A percentile compares a stretch with the other conserved stretches of the same genome.
Conservation (phyloP, 2,888 invertebrate species). For the Spilosoma lubricipeda region DNA sequence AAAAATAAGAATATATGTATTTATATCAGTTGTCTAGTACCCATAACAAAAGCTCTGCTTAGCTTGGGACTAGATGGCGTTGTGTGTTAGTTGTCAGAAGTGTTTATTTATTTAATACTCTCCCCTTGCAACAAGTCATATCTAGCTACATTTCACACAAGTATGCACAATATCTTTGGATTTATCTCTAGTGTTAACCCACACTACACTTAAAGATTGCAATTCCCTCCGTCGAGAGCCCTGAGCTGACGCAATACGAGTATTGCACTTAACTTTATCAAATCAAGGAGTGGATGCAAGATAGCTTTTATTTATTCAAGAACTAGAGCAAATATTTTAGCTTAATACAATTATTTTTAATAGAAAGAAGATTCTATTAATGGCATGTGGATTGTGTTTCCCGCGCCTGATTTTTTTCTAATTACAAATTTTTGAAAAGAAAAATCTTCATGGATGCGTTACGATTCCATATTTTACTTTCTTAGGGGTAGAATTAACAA, state of each 20-base stretch:
- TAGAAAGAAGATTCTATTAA: neutral
- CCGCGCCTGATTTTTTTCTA: too few species aligned
- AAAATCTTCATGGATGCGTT: too few species aligned
- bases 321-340: neutral
- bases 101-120: neutral
- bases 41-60: too few species aligned
- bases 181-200: neutral
- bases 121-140: neutral
- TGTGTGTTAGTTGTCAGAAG: too few species aligned
- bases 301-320: constrained; percentile 2
- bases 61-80: too few species aligned
- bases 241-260: constrained; percentile 1
- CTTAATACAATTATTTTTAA: neutral
- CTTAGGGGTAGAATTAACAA: too few species aligned
- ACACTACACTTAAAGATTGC: neutral
- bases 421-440: too few species aligned
- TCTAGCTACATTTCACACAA: neutral
- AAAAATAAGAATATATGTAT: too few species aligned
- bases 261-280: constrained; percentile 1
- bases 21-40: too few species aligned
- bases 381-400: neutral
- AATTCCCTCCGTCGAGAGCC: neutral
- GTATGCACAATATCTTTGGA: neutral
- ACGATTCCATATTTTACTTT: too few species aligned
- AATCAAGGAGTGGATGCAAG: neutral